These are phyloP conservation scores for Pelecanoides urinatrix DNA, from an alignment of 2,113 vertebrate species.

Conservation along the genomic window DNA sequence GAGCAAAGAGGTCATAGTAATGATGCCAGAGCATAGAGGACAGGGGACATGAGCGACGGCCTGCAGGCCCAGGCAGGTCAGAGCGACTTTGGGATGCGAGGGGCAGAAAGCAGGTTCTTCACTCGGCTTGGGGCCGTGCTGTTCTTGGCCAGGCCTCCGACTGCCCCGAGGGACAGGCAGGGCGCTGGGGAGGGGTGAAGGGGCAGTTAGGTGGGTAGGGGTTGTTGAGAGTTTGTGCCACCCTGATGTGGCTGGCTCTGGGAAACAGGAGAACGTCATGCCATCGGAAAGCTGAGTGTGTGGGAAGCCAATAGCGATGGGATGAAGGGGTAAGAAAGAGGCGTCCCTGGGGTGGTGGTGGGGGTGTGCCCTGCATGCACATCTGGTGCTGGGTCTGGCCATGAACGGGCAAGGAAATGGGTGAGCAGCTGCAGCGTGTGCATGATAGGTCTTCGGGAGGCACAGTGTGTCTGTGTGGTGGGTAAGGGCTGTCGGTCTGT, in stretches of 20 bases:
- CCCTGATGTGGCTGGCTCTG: too few relatives aligned
- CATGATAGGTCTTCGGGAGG: accelerated
- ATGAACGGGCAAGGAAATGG: not conserved
- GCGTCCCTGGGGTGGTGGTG: accelerated
- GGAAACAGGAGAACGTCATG: not conserved
- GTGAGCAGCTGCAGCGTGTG: accelerated
- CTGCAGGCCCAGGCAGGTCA: not conserved
- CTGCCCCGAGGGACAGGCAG: not conserved
- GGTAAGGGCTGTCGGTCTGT: accelerated
- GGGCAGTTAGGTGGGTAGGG: not conserved
- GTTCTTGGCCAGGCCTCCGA: not conserved
- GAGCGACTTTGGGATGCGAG: not conserved
- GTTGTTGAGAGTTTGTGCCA: not conserved
- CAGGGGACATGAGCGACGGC: accelerated
- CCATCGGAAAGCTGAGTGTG: not conserved
- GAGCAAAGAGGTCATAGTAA: not conserved
- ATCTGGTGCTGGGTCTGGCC: not conserved
- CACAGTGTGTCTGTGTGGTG: accelerated
- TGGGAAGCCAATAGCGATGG: not conserved
- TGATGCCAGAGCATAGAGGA: not conserved
- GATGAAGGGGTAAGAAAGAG: not conserved
- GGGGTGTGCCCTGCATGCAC: not conserved
- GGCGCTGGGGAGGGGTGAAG: accelerated
- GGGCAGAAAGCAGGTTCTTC: not conserved
- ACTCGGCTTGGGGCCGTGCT: accelerated